Base-by-base conservation (phyloP, 2,797 vertebrate species). In the Podarcis lilfordi region DNA sequence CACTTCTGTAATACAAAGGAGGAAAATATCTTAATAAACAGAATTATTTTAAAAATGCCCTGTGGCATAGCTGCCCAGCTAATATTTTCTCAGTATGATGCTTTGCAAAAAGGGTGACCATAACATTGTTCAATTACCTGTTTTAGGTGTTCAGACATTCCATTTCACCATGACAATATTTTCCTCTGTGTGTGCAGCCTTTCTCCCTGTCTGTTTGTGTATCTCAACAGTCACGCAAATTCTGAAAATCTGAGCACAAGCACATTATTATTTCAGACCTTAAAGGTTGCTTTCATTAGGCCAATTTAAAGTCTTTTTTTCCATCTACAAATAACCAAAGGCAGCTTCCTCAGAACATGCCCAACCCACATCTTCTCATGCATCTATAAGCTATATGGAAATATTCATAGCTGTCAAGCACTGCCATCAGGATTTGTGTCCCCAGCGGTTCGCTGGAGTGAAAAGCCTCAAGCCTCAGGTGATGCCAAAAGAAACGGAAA, bases 61-160 rank as follows among this genome's bases (percentile, higher is more conserved):
- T 89, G 45, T 92, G 87, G 21, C 23, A 43, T 72, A 82, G 50
- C 82, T 80, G n/a, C 61, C 77, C 80, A 77, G 78, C 90, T 92
- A 92, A 88, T 94, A 87, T 90, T 93, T 90, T 84, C 85, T 90
- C 78, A 66, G 86, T 69, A 71, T 78, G 29, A 55, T 90, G 40
- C 1, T 88, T 93, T 91, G 80, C 61, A 74, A 35, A 43, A 91
- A 59, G 74, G 35, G 25, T 64, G 55, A n/a, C 21, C 55, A 40
- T 59, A 69, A 15, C 25, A 1, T 13, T 78, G 69, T 50, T 90
- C 85, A 88, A 80, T 88, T 87, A 82, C 37, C 66, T 17, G 50
- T 21, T 50, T 83, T 43, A 37, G 23, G 68, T 55, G 86, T 76
- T 87, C 80, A 78, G 68, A 64, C 89, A 76, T 45, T n/a, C 55